These are phyloP conservation scores for Chymomyza amoena DNA, from an alignment of 2,888 invertebrate species.

Conservation along the genomic window DNA sequence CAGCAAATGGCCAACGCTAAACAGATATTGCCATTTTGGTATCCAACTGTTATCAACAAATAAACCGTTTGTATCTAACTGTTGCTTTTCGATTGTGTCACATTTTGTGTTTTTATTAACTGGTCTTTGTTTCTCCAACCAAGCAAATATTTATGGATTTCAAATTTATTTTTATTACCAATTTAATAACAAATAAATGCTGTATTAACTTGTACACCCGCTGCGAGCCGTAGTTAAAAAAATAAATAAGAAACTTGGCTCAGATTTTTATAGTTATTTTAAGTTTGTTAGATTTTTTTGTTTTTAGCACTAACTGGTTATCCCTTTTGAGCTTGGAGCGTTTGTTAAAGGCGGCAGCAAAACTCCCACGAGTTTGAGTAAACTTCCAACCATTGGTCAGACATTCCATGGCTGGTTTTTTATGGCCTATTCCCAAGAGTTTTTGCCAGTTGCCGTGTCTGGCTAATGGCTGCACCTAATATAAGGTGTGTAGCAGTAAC, in stretches of 20 bases:
- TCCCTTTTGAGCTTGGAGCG: slow-evolving; percentile 38
- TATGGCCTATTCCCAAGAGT: slow-evolving; percentile 45
- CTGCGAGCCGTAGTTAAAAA: neutral
- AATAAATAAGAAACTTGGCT: neutral
- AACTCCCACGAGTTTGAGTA: slow-evolving; percentile 29
- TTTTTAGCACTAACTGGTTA: slow-evolving; percentile 45
- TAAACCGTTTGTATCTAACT: slow-evolving; percentile 24
- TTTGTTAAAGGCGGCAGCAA: neutral
- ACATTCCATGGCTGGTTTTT: slow-evolving; percentile 12
- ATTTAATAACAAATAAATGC: slow-evolving; percentile 54
- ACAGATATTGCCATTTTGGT: slow-evolving; percentile 21
- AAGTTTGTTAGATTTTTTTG: neutral
- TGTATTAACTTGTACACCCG: slow-evolving; percentile 34
- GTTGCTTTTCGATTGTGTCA: slow-evolving; percentile 57
- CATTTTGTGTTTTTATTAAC: slow-evolving; percentile 56
- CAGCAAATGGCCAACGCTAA: slow-evolving; percentile 34
- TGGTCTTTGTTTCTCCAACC: slow-evolving; percentile 20
- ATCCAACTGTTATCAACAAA: slow-evolving; percentile 66
- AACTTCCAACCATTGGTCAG: slow-evolving; percentile 31
- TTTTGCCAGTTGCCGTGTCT: slow-evolving; percentile 2
- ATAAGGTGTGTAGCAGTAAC: slow-evolving; percentile 33
- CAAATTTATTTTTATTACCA: slow-evolving; percentile 50
- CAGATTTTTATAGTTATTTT: neutral
- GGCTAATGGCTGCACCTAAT: slow-evolving; percentile 39
- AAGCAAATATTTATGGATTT: slow-evolving; percentile 53